Percentiles rank a stretch among this genome's conserved stretches.
These are phyloP conservation scores for Capreolus pygargus DNA, from an alignment of 2,113 vertebrate genomes.

Conservation along the genomic window DNA sequence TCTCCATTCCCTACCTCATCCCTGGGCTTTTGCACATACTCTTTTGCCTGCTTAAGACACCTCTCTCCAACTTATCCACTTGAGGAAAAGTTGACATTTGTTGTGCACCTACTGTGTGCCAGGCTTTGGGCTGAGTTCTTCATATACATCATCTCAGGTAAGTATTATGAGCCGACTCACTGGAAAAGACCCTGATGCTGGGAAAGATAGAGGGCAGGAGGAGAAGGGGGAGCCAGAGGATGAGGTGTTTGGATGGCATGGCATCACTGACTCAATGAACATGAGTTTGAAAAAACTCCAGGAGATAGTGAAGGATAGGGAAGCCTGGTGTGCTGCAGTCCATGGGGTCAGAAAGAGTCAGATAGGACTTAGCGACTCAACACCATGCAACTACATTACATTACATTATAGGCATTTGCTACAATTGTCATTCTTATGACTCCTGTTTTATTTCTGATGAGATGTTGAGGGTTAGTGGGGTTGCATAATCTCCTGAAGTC, in stretches of 20 bases:
- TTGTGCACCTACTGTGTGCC: background rate
- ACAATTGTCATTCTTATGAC: background rate
- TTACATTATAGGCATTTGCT: background rate
- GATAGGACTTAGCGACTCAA: background rate
- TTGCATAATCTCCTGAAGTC: background rate
- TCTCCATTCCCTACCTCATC: background rate
- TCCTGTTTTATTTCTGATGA: background rate
- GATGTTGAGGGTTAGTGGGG: background rate
- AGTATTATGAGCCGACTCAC: background rate
- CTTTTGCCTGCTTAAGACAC: background rate
- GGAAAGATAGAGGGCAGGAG: background rate
- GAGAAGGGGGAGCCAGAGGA: background rate
- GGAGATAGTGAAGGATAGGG: background rate
- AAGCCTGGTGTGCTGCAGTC: background rate
- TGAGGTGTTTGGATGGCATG: background rate
- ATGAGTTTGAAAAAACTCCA: background rate
- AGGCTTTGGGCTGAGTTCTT: background rate
- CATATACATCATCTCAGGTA: background rate
- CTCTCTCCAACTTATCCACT: background rate
- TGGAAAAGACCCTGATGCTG: background rate
- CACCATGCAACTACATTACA: background rate
- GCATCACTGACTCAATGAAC: background rate
- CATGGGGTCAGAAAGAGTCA: background rate
- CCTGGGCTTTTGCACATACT: background rate
- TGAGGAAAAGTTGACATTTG: background rate